Evolutionary conservation across 92 coral and sea anemone genomes (phyloP).

Genomic region (Porites rus): DNA sequence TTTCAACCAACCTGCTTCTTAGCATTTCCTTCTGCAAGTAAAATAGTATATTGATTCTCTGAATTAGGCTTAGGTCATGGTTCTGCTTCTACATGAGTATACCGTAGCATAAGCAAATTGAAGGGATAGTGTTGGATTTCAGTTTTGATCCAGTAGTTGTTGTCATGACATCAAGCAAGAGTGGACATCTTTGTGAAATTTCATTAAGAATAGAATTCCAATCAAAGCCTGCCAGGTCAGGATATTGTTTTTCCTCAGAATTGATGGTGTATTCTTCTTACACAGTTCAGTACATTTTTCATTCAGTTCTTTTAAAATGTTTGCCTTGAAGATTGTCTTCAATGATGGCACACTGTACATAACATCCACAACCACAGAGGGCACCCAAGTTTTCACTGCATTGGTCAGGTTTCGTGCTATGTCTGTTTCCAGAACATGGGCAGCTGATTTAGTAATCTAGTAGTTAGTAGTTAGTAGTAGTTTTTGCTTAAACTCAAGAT

Average conservation of each 20-base stretch:
- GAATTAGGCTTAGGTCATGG: conserved; percentile 58
- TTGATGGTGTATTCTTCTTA: conserved; percentile 25
- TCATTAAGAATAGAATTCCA: conserved; percentile 46
- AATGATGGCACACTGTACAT: conserved; percentile 43
- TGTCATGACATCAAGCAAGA: conserved; percentile 41
- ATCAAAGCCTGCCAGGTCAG: conserved; percentile 37
- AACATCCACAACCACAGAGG: conserved; percentile 30
- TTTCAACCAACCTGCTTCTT: conserved; percentile 46
- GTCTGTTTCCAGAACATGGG: conserved; percentile 2
- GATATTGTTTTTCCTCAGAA: conserved; percentile 34
- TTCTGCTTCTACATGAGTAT: conserved; percentile 50
- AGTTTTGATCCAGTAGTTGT: conserved; percentile 23
- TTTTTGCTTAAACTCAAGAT: no score
- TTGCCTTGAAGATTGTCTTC: conserved; percentile 20
- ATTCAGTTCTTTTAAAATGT: conserved; percentile 31
- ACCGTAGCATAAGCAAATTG: conserved; percentile 45
- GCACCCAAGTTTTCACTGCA: conserved; percentile 50
- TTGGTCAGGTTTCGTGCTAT: background rate
- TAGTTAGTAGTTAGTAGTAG: no score
- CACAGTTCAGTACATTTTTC: conserved; percentile 50
- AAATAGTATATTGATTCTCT: conserved; percentile 46
- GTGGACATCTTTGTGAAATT: conserved; percentile 38
- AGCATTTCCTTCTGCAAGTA: conserved; percentile 68
- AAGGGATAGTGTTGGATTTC: conserved; percentile 16
- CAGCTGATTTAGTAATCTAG: background rate